These are phyloP conservation scores for Harmothoe impar DNA, from an alignment of 2,888 invertebrate genomes.

Conservation along the genomic window DNA sequence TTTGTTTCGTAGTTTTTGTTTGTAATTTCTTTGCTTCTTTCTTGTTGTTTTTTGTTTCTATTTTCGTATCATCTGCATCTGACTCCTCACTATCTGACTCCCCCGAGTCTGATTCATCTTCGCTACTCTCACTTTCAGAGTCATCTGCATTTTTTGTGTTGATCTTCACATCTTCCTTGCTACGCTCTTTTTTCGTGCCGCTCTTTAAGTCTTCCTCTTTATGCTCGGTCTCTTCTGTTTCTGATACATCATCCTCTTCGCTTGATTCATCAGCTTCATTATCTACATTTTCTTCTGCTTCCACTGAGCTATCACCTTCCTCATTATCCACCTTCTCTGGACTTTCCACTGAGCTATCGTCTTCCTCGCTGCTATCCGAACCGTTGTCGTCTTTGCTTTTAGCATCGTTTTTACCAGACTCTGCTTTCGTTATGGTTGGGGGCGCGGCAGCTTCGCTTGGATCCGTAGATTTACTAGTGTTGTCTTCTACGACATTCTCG, in stretches of 20 bases:
- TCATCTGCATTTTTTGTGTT: not conserved
- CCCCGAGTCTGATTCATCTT: not conserved
- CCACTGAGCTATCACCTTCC: not conserved
- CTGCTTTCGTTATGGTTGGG: no score
- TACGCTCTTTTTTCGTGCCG: not conserved
- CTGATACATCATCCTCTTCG: not conserved
- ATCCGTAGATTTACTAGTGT: no score
- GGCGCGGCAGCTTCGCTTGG: no score
- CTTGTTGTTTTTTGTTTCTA: not conserved
- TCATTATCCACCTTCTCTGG: not conserved
- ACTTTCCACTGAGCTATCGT: not conserved
- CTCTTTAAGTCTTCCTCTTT: not conserved
- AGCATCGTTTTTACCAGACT: not conserved
- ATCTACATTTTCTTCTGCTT: not conserved
- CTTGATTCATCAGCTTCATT: not conserved
- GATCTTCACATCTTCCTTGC: not conserved
- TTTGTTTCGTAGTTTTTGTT: not conserved
- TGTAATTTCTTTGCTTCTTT: not conserved
- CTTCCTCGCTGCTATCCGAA: not conserved
- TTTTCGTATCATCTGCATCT: not conserved
- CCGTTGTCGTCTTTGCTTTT: not conserved
- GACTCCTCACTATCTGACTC: conserved; percentile 1
- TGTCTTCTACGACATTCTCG: no score
- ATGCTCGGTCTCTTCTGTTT: not conserved
- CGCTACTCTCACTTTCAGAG: not conserved